A percentile compares a stretch with the other conserved stretches of the same genome.
Evolutionary conservation across 2,888 invertebrate species (phyloP).

Genomic region (Spialia ferax): DNA sequence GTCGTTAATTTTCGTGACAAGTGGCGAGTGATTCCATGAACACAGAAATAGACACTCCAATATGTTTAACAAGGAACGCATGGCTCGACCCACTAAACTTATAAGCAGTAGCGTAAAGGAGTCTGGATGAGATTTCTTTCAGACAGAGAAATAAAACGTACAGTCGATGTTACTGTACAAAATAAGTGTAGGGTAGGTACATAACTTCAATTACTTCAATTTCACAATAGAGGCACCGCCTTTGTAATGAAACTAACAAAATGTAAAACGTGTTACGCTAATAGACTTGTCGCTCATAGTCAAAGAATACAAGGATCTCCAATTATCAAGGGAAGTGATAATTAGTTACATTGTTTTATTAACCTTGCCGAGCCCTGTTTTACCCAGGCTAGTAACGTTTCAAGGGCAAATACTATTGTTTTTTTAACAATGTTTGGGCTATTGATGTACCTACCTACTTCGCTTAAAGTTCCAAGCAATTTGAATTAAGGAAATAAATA

Average conservation of each 20-base stretch:
- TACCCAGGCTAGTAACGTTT: slow-evolving; percentile 35
- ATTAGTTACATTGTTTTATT: slow-evolving; percentile 67
- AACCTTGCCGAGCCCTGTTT: slow-evolving; percentile 65
- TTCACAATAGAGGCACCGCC: not conserved
- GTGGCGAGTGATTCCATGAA: slow-evolving; percentile 27
- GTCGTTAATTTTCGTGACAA: slow-evolving; percentile 40
- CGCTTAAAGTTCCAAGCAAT: not conserved
- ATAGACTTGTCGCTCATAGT: slow-evolving; percentile 44
- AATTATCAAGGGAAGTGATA: slow-evolving; percentile 57
- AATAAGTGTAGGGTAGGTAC: too few relatives aligned
- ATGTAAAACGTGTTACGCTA: not conserved
- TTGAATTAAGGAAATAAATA: not conserved
- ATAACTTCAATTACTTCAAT: too few relatives aligned
- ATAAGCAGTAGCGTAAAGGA: too few relatives aligned
- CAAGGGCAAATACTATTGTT: slow-evolving; percentile 35
- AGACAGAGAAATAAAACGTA: too few relatives aligned
- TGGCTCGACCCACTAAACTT: not conserved
- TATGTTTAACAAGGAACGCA: not conserved
- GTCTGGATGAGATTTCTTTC: too few relatives aligned
- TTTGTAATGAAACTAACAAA: slow-evolving; percentile 1
- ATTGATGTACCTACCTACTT: not conserved
- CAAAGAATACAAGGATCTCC: slow-evolving; percentile 50
- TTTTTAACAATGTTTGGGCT: slow-evolving; percentile 15
- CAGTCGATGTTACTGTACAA: too few relatives aligned
- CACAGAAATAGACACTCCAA: slow-evolving; percentile 21